A percentile compares a stretch with the other conserved stretches of the same genome.
Evolutionary conservation across 2,113 vertebrate genomes (phyloP).

Genomic region (Sciurus niger): DNA sequence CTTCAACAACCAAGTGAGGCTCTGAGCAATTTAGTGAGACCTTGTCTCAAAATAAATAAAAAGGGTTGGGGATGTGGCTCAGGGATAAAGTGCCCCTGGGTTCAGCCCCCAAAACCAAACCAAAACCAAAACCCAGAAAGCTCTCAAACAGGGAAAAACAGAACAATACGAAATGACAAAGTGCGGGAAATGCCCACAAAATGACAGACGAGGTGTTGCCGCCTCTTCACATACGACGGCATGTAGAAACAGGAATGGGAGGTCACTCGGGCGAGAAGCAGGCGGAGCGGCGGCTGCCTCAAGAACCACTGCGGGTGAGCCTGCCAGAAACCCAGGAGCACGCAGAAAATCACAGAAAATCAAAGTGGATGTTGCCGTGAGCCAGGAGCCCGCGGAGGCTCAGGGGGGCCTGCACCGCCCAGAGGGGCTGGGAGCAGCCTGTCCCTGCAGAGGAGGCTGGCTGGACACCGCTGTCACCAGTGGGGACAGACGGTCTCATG

Average conservation of each 20-base stretch:
- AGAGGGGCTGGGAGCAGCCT: too few species aligned
- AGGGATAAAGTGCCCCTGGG: too few species aligned
- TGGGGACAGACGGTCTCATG: neutral
- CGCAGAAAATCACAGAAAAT: fast-evolving
- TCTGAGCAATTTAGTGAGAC: too few species aligned
- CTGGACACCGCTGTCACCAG: neutral
- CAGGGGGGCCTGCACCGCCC: neutral
- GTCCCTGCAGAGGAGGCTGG: neutral
- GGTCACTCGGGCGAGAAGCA: neutral
- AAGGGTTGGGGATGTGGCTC: too few species aligned
- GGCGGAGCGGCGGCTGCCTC: neutral
- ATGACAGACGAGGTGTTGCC: neutral
- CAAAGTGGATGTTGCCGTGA: fast-evolving
- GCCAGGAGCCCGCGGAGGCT: neutral
- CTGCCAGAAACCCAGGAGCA: neutral
- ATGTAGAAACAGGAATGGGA: neutral
- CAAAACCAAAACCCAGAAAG: too few species aligned
- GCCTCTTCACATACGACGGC: neutral
- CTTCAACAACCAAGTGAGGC: too few species aligned
- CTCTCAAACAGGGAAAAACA: neutral
- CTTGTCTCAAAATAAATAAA: too few species aligned
- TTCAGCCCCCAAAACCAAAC: too few species aligned
- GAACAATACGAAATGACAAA: neutral
- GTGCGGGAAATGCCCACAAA: neutral
- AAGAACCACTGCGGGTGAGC: neutral